A percentile compares a stretch with the other conserved stretches of the same genome.
These are phyloP conservation scores for Trematocara variabile DNA, from an alignment of 2,113 vertebrate species.

Conservation along the genomic window DNA sequence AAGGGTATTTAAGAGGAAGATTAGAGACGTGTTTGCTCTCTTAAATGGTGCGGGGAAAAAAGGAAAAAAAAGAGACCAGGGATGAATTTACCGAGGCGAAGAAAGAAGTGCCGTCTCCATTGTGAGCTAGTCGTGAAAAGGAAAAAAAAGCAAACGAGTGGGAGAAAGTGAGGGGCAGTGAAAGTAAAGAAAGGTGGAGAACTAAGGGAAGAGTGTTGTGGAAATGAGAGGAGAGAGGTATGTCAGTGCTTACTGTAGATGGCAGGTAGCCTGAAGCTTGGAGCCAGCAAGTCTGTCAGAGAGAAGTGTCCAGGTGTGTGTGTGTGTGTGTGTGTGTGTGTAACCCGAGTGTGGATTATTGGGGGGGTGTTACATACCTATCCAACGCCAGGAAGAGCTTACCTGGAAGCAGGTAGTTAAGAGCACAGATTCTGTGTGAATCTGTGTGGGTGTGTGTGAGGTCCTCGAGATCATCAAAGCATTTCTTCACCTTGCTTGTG, in stretches of 20 bases:
- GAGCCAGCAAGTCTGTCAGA: constrained; percentile 70
- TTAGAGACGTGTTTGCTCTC: constrained; percentile 58
- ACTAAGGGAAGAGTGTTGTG: constrained; percentile 14
- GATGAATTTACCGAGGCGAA: constrained; percentile 42
- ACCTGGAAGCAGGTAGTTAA: constrained; percentile 58
- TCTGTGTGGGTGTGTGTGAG: constrained; percentile 42
- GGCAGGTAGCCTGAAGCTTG: constrained; percentile 68
- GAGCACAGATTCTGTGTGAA: constrained; percentile 13
- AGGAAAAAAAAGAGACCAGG: not conserved
- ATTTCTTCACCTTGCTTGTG: constrained; percentile 24
- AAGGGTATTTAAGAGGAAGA: constrained; percentile 51
- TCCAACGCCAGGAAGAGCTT: constrained; percentile 53
- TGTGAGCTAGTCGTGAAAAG: constrained; percentile 1
- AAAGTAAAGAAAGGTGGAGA: constrained; percentile 28
- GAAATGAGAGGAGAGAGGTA: constrained; percentile 40
- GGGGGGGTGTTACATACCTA: constrained; percentile 45
- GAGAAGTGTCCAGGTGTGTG: constrained; percentile 52
- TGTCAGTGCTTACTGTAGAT: constrained; percentile 65
- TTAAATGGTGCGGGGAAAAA: constrained; percentile 40
- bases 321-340: constrained; percentile 10
- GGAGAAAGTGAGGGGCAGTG: constrained; percentile 2
- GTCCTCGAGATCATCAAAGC: constrained; percentile 51
- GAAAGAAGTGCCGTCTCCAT: constrained; percentile 41
- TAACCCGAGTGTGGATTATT: not conserved
- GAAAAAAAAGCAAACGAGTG: not conserved